Conservation (phyloP, 2,113 vertebrate genomes). For the Gavia stellata region DNA sequence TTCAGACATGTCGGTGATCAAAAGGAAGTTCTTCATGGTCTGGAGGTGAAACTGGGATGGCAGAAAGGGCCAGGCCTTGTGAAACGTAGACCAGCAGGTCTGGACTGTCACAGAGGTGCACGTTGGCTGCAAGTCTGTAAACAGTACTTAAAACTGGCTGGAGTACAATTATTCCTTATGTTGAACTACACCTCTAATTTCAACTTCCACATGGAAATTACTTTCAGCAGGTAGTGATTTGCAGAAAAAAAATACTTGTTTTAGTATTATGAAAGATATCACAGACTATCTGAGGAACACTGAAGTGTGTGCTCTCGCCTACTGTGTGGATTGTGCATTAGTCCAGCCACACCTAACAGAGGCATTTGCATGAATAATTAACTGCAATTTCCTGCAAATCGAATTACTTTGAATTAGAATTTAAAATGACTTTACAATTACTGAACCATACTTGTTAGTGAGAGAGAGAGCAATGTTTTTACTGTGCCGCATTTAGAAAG, state of each 20-base stretch:
- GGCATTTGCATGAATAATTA: constrained; percentile 38
- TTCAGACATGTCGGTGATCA: not conserved
- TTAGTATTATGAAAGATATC: not conserved
- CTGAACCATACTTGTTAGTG: not conserved
- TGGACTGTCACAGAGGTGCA: not conserved
- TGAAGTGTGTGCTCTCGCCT: not conserved
- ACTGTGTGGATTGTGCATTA: not conserved
- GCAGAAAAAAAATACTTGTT: not conserved
- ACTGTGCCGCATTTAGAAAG: not conserved
- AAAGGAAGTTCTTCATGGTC: not conserved
- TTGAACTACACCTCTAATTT: not conserved
- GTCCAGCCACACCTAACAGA: not conserved
- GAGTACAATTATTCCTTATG: not conserved
- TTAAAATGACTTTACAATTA: constrained; percentile 27
- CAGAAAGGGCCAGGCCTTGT: not conserved
- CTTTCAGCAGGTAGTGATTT: not conserved
- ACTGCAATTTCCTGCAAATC: constrained; percentile 36
- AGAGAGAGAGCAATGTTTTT: not conserved
- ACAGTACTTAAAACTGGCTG: not conserved
- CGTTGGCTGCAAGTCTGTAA: not conserved
- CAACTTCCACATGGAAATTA: not conserved
- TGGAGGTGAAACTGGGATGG: not conserved
- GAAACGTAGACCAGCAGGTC: not conserved
- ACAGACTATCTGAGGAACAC: not conserved
- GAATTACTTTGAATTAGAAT: constrained; percentile 38